phyloP scores from a whole-genome alignment of 2,113 vertebrate genomes.

The Oceanites oceanicus region DNA sequence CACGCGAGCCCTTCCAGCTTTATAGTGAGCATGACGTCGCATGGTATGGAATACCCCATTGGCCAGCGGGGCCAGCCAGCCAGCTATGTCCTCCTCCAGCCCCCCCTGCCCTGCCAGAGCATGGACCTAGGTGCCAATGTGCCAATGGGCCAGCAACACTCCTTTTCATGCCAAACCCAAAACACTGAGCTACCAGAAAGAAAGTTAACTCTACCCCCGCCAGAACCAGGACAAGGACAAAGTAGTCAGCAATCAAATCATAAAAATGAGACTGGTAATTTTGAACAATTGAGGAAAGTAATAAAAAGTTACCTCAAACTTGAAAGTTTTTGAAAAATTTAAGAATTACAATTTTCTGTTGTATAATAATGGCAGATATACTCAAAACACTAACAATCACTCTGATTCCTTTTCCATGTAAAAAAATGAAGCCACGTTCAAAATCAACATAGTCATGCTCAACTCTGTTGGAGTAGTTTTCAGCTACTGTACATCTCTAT shows the following conservation, averaged over 20 bases:
- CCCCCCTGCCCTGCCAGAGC: no score
- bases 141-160: no score
- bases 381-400: not conserved
- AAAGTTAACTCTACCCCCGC: no score
- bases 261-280: not conserved
- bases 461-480: not conserved
- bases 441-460: not conserved
- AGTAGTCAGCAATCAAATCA: not conserved
- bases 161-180: no score
- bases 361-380: not conserved
- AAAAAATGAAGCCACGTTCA: not conserved
- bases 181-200: no score
- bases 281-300: not conserved
- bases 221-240: no score
- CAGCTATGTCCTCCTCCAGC: no score
- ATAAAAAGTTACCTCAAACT: not conserved
- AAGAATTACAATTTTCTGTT: not conserved
- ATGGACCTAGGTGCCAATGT: no score
- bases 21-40: no score
- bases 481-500: not conserved
- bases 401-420: not conserved
- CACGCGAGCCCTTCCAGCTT: no score
- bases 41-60: no score
- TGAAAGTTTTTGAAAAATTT: not conserved
- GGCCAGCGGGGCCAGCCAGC: no score